Evolutionary conservation across 2,113 vertebrate genomes (phyloP).

Genomic region (Perca fluviatilis): DNA sequence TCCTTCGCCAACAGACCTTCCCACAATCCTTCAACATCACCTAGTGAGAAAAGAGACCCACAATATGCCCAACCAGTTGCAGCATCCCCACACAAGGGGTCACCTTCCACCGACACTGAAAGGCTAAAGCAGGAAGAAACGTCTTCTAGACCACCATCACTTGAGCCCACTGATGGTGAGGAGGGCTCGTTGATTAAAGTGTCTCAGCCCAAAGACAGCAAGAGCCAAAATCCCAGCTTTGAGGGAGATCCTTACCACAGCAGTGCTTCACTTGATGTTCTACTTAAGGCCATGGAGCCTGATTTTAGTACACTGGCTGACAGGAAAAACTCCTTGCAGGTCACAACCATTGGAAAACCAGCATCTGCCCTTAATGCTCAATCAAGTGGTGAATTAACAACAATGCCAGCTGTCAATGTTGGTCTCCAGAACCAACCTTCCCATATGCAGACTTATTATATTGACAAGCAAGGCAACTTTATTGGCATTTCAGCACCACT

Average conservation of each 20-base stretch:
- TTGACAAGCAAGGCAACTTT: constrained; percentile 84
- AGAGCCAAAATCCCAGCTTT: constrained; percentile 82
- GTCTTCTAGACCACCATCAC: constrained; percentile 67
- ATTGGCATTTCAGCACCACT: constrained; percentile 77
- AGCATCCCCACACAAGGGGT: constrained; percentile 63
- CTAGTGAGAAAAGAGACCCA: constrained; percentile 80
- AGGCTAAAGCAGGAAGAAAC: constrained; percentile 77
- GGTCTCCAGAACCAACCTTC: constrained; percentile 80
- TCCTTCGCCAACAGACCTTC: constrained; percentile 76
- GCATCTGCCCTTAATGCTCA: constrained; percentile 75
- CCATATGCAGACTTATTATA: constrained; percentile 83
- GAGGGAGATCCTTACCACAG: constrained; percentile 83
- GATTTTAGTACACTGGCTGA: constrained; percentile 94
- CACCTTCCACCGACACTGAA: constrained; percentile 74
- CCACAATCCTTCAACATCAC: constrained; percentile 61
- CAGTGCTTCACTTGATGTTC: constrained; percentile 93
- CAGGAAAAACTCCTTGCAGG: constrained; percentile 83
- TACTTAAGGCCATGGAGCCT: constrained; percentile 98
- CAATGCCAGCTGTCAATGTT: constrained; percentile 78
- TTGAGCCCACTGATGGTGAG: constrained; percentile 77
- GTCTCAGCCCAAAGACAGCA: constrained; percentile 73
- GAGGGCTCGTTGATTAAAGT: constrained; percentile 54
- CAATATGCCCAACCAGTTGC: constrained; percentile 67
- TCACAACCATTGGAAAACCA: constrained; percentile 81
- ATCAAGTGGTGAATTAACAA: constrained; percentile 58